Base-by-base conservation (phyloP, 2,888 invertebrate genomes). In the Amiota communis region DNA sequence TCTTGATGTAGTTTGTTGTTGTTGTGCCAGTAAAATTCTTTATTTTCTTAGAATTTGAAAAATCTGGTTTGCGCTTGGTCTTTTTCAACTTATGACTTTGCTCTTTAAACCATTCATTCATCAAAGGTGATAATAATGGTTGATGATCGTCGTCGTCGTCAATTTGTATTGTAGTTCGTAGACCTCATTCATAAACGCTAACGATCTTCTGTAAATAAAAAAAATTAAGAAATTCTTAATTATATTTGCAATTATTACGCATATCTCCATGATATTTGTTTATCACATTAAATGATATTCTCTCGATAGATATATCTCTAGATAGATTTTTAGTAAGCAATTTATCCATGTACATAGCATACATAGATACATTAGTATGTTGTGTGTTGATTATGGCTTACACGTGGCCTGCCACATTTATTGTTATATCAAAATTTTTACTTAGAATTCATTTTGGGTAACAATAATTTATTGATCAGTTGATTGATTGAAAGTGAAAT, bases 401-500 rank as follows among this genome's bases (percentile, higher is more conserved):
- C 67, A 68, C 67, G 67, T 68, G 53, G 67, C 67, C 53, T 23
- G 8, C 13, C 53, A 68, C 36, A 23, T 68, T 68, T n/a, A 68
- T 68, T 68, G 53, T 68, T 67, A 15, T 12, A 20, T 8, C 49
- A 51, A 51, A 23, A 51, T 6, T 9, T 15, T 53, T 13, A 10
- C 20, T 17, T 11, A 20, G 15, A 59, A 59, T 11, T 11, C 20
- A 59, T 15, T 59, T 59, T 59, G 20, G 20, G 20, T 59, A 20
- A 20, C 20, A 20, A 4, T 59, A 59, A 59, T 8, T 2, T 0
- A 36, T 23, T 2, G 23, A 51, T 11, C 4, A 73, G 68, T 74
- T 73, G 68, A 71, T 64, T 77, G 72, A 74, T 36, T 65, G 76
- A 86, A 80, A 76, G 77, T 80, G 77, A 83, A 82, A 84, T 79